These are phyloP conservation scores for Actinia equina DNA, from an alignment of 64 coral and sea anemone species.

Conservation along the genomic window DNA sequence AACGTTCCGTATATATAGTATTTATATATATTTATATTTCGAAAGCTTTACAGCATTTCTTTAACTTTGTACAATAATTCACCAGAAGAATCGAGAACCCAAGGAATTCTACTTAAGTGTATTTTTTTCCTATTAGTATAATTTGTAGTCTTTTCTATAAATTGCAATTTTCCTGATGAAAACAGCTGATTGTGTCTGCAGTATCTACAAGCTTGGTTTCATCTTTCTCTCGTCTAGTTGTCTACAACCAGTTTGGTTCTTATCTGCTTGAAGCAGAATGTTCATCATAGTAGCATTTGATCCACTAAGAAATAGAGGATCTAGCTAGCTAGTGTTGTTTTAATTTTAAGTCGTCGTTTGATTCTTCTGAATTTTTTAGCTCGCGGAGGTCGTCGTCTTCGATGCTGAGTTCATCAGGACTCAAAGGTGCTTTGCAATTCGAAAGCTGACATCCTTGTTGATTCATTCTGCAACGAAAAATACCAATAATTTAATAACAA, in stretches of 20 bases:
- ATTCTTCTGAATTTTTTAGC: conserved; percentile 78
- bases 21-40: conserved; percentile 55
- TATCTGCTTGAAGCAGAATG: neutral
- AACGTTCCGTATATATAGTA: conserved; percentile 24
- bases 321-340: conserved; percentile 1
- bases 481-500: conserved; percentile 6
- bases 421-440: conserved; percentile 53
- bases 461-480: conserved; percentile 49
- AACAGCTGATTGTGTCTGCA: neutral
- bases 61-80: conserved; percentile 53
- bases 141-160: neutral
- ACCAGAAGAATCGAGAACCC: neutral
- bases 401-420: conserved; percentile 55
- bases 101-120: conserved; percentile 14
- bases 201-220: too few relatives aligned
- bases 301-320: neutral
- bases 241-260: neutral
- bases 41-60: conserved; percentile 36
- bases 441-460: conserved; percentile 51
- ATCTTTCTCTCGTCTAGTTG: neutral
- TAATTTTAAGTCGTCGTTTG: conserved; percentile 25
- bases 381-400: conserved; percentile 63
- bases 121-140: neutral
- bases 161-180: neutral
- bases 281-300: neutral